A percentile compares a stretch with the other conserved stretches of the same genome.
phyloP scores from a whole-genome alignment of 2,888 invertebrate species.

The Hecatera dysodea region DNA sequence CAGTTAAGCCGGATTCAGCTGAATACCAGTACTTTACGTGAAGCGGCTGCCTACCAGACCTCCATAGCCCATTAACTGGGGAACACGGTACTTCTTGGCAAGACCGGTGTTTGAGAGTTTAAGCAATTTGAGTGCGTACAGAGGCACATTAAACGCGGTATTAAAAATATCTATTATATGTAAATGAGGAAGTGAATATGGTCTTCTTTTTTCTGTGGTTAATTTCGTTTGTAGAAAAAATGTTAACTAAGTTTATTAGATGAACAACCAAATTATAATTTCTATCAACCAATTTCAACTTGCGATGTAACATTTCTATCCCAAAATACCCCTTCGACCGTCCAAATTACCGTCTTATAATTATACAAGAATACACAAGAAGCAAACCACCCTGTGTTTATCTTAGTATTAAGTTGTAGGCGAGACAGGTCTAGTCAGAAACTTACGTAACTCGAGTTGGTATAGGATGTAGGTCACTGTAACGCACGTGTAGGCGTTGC shows the following conservation, averaged over 20 bases:
- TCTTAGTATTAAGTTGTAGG: conserved; percentile 16
- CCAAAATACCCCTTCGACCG: background rate
- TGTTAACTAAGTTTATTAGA: background rate
- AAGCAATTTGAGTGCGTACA: too few relatives aligned
- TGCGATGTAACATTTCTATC: background rate
- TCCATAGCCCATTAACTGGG: too few relatives aligned
- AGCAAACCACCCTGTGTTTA: conserved; percentile 19
- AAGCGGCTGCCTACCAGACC: too few relatives aligned
- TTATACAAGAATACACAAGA: conserved; percentile 1
- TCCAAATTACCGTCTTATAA: background rate
- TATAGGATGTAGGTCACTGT: conserved; percentile 16
- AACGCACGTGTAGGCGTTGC: background rate
- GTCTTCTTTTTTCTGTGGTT: too few relatives aligned
- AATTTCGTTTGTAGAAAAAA: too few relatives aligned
- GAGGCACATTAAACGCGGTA: too few relatives aligned
- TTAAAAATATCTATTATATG: too few relatives aligned
- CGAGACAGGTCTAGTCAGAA: background rate
- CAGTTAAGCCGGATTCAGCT: too few relatives aligned
- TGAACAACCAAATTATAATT: background rate
- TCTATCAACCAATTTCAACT: background rate
- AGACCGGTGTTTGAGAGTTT: too few relatives aligned
- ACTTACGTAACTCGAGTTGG: background rate
- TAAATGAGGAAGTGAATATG: too few relatives aligned
- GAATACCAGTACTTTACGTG: too few relatives aligned
- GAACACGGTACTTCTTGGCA: too few relatives aligned